phyloP scores from a whole-genome alignment of 1,140 invertebrate genomes.

The Ylistrum balloti region DNA sequence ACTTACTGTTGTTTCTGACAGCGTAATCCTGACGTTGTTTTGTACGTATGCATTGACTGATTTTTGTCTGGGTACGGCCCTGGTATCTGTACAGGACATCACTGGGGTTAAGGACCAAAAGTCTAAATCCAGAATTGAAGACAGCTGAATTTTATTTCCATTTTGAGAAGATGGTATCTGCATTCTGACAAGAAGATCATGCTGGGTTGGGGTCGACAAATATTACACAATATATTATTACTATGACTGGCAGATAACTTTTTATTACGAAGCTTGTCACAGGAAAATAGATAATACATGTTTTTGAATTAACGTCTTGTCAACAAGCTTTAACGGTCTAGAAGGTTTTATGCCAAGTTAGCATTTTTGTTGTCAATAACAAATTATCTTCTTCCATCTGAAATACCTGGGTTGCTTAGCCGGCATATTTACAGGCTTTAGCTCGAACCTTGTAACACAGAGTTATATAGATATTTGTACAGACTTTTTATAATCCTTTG shows the following conservation, averaged over 20 bases:
- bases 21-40: background rate
- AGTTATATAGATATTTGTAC: slow-evolving; percentile 36
- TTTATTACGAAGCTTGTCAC: slow-evolving; percentile 17
- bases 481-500: background rate
- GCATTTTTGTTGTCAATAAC: slow-evolving; percentile 35
- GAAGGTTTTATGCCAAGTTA: background rate
- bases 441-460: background rate
- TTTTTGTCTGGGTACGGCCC: background rate
- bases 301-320: slow-evolving; percentile 28
- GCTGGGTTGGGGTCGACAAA: background rate
- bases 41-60: background rate
- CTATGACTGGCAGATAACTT: background rate
- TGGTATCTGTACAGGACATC: slow-evolving; percentile 1
- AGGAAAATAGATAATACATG: slow-evolving; percentile 2
- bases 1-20: background rate
- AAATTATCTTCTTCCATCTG: background rate
- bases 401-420: background rate
- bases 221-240: background rate
- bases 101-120: background rate
- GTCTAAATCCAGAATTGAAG: background rate
- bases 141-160: background rate
- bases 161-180: background rate
- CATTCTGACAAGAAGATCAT: background rate
- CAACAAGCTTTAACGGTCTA: background rate
- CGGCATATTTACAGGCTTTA: background rate